A percentile compares a stretch with the other conserved stretches of the same genome.
Conservation (phyloP, 2,113 vertebrate species). For the Micromys minutus region DNA sequence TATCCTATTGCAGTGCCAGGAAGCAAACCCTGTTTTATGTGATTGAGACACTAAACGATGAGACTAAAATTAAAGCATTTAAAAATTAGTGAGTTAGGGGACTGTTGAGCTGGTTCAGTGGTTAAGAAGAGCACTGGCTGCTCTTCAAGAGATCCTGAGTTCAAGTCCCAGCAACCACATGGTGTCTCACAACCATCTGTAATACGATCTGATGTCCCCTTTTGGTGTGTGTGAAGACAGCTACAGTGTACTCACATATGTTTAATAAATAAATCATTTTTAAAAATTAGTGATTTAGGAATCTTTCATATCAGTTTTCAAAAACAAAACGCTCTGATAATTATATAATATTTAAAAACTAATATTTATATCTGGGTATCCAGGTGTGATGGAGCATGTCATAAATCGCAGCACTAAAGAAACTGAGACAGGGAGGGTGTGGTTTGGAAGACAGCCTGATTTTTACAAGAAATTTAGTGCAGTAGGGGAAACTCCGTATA, state of each 20-base stretch:
- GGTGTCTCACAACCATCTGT: too few relatives aligned
- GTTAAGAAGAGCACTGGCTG: too few relatives aligned
- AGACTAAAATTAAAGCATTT: background rate
- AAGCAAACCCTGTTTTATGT: background rate
- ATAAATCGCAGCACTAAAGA: background rate
- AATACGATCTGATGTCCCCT: too few relatives aligned
- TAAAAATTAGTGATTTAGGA: background rate
- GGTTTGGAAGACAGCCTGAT: background rate
- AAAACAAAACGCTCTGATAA: too few relatives aligned
- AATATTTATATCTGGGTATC: background rate
- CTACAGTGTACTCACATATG: too few relatives aligned
- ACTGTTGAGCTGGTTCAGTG: too few relatives aligned
- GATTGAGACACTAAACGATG: background rate
- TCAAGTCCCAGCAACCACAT: too few relatives aligned
- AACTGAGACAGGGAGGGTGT: background rate
- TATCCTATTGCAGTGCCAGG: background rate
- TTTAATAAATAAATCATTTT: too few relatives aligned
- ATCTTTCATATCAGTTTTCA: background rate
- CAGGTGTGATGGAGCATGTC: background rate
- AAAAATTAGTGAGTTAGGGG: background rate
- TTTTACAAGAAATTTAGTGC: background rate
- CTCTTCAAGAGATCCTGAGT: too few relatives aligned
- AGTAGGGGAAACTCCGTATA: background rate
- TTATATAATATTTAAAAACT: constrained; percentile 37
- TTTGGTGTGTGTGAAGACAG: too few relatives aligned